Evolutionary conservation across 1,140 invertebrate genomes (phyloP).

Genomic region (Saccostrea echinata): DNA sequence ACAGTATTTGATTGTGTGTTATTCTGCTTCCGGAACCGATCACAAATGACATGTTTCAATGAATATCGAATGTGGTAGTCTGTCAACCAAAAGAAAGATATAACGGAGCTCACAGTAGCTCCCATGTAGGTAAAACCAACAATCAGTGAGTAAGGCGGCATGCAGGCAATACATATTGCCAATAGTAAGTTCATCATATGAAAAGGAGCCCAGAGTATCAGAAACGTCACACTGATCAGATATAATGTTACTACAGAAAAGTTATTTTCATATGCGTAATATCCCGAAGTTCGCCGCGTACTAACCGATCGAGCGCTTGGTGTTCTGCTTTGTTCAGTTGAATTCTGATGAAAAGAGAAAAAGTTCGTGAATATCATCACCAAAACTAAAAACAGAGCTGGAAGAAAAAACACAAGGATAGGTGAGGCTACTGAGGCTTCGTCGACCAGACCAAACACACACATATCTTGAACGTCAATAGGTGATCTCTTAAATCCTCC

Average conservation of each 20-base stretch:
- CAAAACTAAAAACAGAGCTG: background rate
- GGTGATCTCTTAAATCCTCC: background rate
- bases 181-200: background rate
- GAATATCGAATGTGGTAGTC: constrained; percentile 39
- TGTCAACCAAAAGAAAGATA: background rate
- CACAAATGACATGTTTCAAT: background rate
- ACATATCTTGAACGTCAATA: background rate
- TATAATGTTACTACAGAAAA: constrained; percentile 1
- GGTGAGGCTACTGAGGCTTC: constrained; percentile 4
- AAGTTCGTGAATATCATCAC: background rate
- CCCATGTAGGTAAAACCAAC: constrained; percentile 25
- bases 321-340: background rate
- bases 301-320: background rate
- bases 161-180: background rate
- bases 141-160: constrained; percentile 29
- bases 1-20: background rate
- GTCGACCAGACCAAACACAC: constrained; percentile 13
- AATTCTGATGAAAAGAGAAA: background rate
- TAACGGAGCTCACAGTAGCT: background rate
- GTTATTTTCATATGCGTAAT: background rate
- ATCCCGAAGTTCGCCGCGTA: background rate
- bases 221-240: background rate
- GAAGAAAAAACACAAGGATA: background rate
- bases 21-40: background rate
- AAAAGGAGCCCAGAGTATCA: background rate